Evolutionary conservation across 2,888 invertebrate species (phyloP).

Genomic region (Oligia strigilis): DNA sequence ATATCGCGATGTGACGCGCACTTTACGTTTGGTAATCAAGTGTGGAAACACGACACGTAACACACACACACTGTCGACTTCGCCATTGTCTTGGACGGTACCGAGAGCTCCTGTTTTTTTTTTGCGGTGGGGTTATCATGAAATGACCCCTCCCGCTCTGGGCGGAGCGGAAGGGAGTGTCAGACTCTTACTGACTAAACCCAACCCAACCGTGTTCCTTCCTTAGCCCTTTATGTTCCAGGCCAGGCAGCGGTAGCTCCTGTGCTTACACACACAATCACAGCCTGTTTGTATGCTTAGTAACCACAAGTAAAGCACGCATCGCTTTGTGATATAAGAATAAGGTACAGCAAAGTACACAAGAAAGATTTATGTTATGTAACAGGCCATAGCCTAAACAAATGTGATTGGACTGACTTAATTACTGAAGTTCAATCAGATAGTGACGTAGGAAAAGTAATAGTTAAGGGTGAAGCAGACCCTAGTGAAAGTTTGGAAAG

Average conservation of each 20-base stretch:
- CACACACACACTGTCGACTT: background rate
- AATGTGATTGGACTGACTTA: conserved; percentile 29
- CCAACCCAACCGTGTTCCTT: no score
- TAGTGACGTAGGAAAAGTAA: conserved; percentile 12
- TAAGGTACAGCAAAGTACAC: background rate
- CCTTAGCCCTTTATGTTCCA: no score
- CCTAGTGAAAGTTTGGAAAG: conserved; percentile 26
- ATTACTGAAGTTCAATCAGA: conserved; percentile 40
- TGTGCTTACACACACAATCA: background rate
- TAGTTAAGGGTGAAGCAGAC: conserved; percentile 19
- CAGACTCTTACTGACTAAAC: no score
- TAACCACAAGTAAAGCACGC: background rate
- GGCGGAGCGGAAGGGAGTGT: no score
- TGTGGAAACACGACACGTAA: background rate
- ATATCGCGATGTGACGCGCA: background rate
- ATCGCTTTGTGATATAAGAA: background rate
- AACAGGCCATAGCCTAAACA: conserved; percentile 15
- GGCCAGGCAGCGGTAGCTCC: background rate
- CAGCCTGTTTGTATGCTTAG: background rate
- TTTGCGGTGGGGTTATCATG: no score
- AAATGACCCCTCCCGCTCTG: no score
- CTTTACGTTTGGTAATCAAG: background rate
- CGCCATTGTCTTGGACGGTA: background rate
- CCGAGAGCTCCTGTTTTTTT: background rate
- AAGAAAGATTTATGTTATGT: conserved; percentile 26